These are phyloP conservation scores for Pachypanchax playfairii DNA, from an alignment of 2,113 vertebrate genomes.

Conservation along the genomic window DNA sequence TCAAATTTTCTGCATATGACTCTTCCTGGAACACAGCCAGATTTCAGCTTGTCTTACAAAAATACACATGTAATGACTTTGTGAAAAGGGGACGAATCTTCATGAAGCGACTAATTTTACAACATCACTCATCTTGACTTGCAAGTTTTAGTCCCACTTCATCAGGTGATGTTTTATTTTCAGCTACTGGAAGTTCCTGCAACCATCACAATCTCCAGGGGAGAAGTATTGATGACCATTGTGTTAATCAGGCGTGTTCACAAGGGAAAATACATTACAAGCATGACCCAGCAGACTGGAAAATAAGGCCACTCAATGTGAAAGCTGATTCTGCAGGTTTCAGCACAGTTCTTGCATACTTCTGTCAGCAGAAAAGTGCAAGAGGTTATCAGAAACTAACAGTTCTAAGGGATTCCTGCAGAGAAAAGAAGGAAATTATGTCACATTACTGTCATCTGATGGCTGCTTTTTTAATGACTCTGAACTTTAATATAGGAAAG, in stretches of 20 bases:
- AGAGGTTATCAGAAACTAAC: conserved; percentile 35
- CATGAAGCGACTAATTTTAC: no score
- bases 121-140: not conserved
- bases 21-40: conserved; percentile 1
- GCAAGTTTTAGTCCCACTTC: not conserved
- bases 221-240: conserved; percentile 12
- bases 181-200: not conserved
- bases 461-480: conserved; percentile 24
- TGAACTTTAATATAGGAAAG: conserved; percentile 36
- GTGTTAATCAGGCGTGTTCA: conserved; percentile 5
- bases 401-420: conserved; percentile 28
- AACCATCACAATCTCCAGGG: not conserved
- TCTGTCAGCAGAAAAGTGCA: conserved; percentile 44
- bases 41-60: not conserved
- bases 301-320: not conserved
- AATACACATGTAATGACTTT: not conserved
- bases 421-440: conserved; percentile 48
- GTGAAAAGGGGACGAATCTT: not conserved
- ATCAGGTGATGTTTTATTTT: not conserved
- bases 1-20: not conserved
- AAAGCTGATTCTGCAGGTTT: conserved; percentile 50
- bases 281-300: conserved; percentile 55
- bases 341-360: conserved; percentile 11
- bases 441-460: conserved; percentile 44
- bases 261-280: conserved; percentile 11